Conservation (phyloP, 2,113 vertebrate species). For the Arenaria interpres region DNA sequence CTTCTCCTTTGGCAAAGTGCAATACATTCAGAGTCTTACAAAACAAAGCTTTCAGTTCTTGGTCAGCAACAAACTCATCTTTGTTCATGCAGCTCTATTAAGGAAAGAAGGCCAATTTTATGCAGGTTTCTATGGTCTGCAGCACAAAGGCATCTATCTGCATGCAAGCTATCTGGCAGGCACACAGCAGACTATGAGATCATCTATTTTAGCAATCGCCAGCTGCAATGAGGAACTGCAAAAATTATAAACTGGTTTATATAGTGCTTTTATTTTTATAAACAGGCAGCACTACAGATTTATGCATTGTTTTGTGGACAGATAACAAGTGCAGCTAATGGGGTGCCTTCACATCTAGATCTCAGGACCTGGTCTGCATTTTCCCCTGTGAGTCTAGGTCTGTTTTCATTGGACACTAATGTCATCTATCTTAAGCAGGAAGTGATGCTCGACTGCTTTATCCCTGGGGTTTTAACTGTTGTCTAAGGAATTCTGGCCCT, state of each 20-base stretch:
- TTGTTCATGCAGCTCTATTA: constrained; percentile 82
- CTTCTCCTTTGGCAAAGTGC: constrained; percentile 76
- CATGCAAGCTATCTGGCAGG: constrained; percentile 79
- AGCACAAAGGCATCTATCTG: constrained; percentile 83
- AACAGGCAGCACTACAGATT: constrained; percentile 50
- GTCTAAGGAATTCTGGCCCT: constrained; percentile 65
- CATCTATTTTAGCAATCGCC: constrained; percentile 74
- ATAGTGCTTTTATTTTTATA: constrained; percentile 59
- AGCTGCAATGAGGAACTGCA: constrained; percentile 72
- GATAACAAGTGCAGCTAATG: constrained; percentile 51
- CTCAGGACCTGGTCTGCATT: neutral
- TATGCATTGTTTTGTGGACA: constrained; percentile 47
- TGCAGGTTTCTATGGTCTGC: constrained; percentile 83
- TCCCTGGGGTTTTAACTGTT: constrained; percentile 65
- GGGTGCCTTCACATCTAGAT: neutral
- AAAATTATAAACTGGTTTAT: constrained; percentile 81
- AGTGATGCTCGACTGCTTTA: constrained; percentile 72
- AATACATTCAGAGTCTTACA: constrained; percentile 80
- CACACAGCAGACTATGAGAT: constrained; percentile 75
- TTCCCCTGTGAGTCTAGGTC: neutral
- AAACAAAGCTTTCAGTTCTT: constrained; percentile 85
- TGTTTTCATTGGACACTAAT: constrained; percentile 45
- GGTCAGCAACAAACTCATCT: constrained; percentile 87
- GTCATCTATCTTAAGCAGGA: constrained; percentile 71
- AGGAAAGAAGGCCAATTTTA: constrained; percentile 86